Conservation (phyloP, 1,140 invertebrate genomes). For the Rhagoletis pomonella region DNA sequence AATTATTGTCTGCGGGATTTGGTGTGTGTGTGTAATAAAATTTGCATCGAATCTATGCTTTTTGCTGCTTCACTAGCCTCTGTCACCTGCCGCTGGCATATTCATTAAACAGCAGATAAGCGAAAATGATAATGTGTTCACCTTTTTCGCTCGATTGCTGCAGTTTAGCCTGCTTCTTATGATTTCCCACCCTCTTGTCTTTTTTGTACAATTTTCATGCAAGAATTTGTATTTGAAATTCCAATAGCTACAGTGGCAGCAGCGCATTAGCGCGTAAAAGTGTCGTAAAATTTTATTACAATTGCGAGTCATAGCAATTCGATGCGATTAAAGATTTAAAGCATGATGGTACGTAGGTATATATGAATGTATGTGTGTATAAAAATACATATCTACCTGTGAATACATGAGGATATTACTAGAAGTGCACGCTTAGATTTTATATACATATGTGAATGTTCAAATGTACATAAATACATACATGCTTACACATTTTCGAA, state of each 20-base stretch:
- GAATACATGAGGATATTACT: too few species aligned
- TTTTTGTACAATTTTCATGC: not conserved
- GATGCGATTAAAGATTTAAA: conserved; percentile 37
- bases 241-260: not conserved
- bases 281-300: conserved; percentile 49
- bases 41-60: conserved; percentile 10
- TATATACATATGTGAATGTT: too few species aligned
- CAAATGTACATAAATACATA: too few species aligned
- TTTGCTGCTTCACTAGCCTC: not conserved
- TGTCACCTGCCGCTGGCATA: not conserved
- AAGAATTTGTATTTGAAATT: conserved; percentile 21
- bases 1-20: conserved; percentile 53
- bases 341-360: too few species aligned
- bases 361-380: too few species aligned
- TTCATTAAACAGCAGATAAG: conserved; percentile 31
- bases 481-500: too few species aligned
- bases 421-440: too few species aligned
- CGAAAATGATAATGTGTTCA: conserved; percentile 7
- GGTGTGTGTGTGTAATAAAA: conserved; percentile 26
- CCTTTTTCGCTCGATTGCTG: conserved; percentile 30
- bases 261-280: not conserved
- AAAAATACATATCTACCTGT: too few species aligned
- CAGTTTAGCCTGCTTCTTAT: not conserved
- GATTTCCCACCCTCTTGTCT: not conserved
- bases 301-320: conserved; percentile 26